Conservation (phyloP, 2,888 invertebrate genomes). For the Agrochola macilenta region DNA sequence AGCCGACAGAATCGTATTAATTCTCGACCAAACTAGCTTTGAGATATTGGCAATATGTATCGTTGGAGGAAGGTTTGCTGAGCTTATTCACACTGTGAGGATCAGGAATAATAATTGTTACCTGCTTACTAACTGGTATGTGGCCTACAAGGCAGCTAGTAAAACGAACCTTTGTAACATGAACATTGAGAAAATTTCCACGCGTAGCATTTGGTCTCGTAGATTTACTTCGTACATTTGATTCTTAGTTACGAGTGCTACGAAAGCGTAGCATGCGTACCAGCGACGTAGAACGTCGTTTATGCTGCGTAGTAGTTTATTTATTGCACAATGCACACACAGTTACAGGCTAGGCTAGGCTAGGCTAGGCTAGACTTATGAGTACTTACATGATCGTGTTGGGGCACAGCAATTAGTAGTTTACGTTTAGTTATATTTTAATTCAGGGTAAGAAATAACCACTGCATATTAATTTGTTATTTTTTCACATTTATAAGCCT, state of each 20-base stretch:
- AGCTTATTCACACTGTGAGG: neutral
- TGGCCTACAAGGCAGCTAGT: neutral
- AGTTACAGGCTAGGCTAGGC: neutral
- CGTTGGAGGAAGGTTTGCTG: neutral
- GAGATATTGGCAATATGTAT: conserved; percentile 11
- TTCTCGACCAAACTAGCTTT: conserved; percentile 16
- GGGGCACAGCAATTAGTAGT: neutral
- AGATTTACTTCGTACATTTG: neutral
- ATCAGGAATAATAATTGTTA: neutral
- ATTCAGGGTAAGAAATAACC: neutral
- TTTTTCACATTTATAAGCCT: neutral
- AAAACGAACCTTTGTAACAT: neutral
- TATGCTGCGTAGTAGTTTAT: neutral
- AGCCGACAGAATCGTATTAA: conserved; percentile 42
- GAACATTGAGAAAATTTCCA: neutral
- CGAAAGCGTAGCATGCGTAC: conserved; percentile 14
- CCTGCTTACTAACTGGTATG: neutral
- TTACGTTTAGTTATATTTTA: neutral
- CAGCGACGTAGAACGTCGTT: neutral
- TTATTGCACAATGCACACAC: neutral
- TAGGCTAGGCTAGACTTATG: neutral
- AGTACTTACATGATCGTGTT: neutral
- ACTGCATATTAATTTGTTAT: neutral
- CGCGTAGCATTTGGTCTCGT: neutral
- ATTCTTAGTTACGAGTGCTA: neutral